phyloP scores from a whole-genome alignment of 1,140 invertebrate genomes.

The Microplitis demolitor region DNA sequence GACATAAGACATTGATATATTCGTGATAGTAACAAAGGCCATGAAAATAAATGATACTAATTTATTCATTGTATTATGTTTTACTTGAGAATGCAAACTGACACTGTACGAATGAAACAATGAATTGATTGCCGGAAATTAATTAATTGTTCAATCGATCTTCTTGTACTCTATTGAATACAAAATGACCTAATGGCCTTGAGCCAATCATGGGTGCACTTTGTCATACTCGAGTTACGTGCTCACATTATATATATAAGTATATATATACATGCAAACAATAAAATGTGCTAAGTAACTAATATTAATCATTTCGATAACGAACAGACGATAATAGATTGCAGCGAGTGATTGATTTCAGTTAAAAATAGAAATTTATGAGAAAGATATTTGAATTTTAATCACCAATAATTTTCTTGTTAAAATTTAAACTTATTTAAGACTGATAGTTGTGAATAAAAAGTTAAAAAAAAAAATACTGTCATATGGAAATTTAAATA shows the following conservation, averaged over 20 bases:
- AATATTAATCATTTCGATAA: too few species aligned
- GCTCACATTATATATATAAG: neutral
- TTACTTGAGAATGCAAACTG: neutral
- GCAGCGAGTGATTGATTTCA: too few species aligned
- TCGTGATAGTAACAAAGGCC: neutral
- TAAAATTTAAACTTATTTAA: too few species aligned
- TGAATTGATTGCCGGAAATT: neutral
- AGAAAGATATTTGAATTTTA: too few species aligned
- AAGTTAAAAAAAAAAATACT: neutral
- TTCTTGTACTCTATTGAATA: conserved; percentile 1
- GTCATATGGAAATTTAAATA: neutral
- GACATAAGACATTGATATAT: neutral
- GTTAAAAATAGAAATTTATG: too few species aligned
- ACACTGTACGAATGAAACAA: neutral
- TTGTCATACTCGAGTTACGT: neutral
- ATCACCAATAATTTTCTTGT: too few species aligned
- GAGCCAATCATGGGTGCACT: conserved; percentile 1
- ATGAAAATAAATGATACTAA: neutral
- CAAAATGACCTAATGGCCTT: conserved; percentile 8
- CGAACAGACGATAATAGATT: too few species aligned
- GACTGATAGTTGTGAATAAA: too few species aligned
- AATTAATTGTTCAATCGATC: conserved; percentile 15
- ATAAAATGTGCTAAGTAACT: too few species aligned
- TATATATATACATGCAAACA: neutral
- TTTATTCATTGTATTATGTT: neutral